phyloP scores from a whole-genome alignment of 1,140 invertebrate species.

The Drosophila yakuba region DNA sequence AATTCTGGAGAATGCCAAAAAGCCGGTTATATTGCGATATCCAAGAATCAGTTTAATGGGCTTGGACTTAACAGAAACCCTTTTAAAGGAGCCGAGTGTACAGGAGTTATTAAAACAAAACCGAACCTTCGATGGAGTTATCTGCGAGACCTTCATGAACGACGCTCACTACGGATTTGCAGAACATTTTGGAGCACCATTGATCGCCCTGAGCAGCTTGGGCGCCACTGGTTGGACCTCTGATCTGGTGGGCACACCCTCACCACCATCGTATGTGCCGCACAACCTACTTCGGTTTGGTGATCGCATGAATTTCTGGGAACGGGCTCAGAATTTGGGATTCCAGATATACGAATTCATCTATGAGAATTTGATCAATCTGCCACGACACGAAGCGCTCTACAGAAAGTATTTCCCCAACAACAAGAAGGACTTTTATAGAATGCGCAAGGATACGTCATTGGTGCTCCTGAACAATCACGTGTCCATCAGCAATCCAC shows the following conservation, averaged over 20 bases:
- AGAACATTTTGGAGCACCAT: slow-evolving; percentile 66
- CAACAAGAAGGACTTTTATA: slow-evolving; percentile 62
- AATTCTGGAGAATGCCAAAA: slow-evolving; percentile 29
- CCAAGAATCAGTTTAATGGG: slow-evolving; percentile 45
- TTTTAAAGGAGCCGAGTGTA: slow-evolving; percentile 53
- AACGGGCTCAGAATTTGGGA: slow-evolving; percentile 83
- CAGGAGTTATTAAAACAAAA: slow-evolving; percentile 52
- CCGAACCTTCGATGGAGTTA: slow-evolving; percentile 71
- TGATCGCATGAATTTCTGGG: slow-evolving; percentile 84
- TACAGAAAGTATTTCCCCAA: slow-evolving; percentile 79
- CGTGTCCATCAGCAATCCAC: slow-evolving; percentile 85
- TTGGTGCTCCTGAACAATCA: slow-evolving; percentile 87
- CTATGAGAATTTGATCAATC: slow-evolving; percentile 36
- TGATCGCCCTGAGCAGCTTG: slow-evolving; percentile 66
- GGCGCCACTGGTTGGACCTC: slow-evolving; percentile 72
- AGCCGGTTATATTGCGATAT: slow-evolving; percentile 17
- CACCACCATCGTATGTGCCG: slow-evolving; percentile 82
- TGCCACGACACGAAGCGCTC: slow-evolving; percentile 79
- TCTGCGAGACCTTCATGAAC: slow-evolving; percentile 71
- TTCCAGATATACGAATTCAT: slow-evolving; percentile 38
- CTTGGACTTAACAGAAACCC: slow-evolving; percentile 33
- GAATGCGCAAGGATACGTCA: slow-evolving; percentile 81
- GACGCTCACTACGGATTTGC: slow-evolving; percentile 75
- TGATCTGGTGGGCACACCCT: slow-evolving; percentile 79
- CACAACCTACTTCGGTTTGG: slow-evolving; percentile 64